Evolutionary conservation across 2,797 vertebrate species (phyloP).

Genomic region (Hyperoplus immaculatus): DNA sequence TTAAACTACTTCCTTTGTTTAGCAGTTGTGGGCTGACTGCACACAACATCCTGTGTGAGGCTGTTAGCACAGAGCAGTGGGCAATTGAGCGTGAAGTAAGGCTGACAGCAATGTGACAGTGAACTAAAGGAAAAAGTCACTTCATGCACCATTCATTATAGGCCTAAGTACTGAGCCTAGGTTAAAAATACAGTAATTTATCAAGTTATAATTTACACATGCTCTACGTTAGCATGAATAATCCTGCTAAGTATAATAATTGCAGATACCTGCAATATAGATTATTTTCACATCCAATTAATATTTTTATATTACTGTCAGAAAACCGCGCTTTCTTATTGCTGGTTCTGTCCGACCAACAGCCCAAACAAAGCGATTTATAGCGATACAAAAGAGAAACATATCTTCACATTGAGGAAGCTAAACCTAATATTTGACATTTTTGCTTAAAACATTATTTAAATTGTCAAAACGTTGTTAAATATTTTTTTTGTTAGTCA

Average conservation of each 20-base stretch:
- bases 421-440: not conserved
- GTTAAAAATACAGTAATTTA: no score
- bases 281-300: not conserved
- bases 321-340: not conserved
- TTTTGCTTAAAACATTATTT: not conserved
- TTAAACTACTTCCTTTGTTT: constrained; percentile 44
- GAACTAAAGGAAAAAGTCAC: not conserved
- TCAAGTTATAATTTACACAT: no score
- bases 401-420: not conserved
- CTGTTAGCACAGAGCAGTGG: not conserved
- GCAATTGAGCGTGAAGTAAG: not conserved
- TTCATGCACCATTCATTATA: no score
- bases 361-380: not conserved
- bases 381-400: not conserved
- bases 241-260: no score
- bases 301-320: not conserved
- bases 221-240: no score
- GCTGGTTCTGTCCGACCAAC: not conserved
- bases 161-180: no score
- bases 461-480: no score
- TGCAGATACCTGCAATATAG: no score
- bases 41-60: constrained; percentile 42
- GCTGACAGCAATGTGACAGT: not conserved
- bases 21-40: constrained; percentile 7
- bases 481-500: not conserved